These are phyloP conservation scores for Urocitellus parryii DNA, from an alignment of 2,113 vertebrate genomes.

Conservation along the genomic window DNA sequence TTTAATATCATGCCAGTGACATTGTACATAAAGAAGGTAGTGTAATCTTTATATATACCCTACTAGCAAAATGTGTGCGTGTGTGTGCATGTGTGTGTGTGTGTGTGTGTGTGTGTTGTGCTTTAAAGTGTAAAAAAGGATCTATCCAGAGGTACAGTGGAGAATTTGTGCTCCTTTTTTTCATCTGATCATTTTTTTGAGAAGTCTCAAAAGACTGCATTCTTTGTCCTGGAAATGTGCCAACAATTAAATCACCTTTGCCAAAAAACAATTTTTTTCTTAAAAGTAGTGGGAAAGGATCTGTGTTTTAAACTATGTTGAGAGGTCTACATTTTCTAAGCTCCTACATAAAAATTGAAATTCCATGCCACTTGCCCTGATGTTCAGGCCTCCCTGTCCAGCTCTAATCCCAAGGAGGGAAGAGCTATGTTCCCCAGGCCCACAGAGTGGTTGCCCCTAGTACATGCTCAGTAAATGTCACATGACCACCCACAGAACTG, in stretches of 20 bases:
- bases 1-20: constrained; percentile 77
- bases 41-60: constrained; percentile 69
- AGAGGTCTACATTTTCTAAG: constrained; percentile 20
- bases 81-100: not conserved
- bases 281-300: not conserved
- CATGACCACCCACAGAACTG: not conserved
- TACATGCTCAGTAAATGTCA: not conserved
- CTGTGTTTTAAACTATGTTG: constrained; percentile 38
- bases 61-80: constrained; percentile 8
- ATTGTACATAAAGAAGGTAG: constrained; percentile 77
- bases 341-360: not conserved
- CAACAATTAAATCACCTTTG: constrained; percentile 55
- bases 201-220: not conserved
- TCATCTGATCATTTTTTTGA: not conserved
- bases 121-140: not conserved
- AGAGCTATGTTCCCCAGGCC: not conserved
- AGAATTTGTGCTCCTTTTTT: not conserved
- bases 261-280: constrained; percentile 24
- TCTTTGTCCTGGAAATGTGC: constrained; percentile 13
- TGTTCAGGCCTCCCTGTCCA: not conserved
- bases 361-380: not conserved
- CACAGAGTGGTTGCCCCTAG: too few species aligned
- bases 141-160: not conserved
- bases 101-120: not conserved
- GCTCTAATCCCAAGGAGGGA: not conserved